Evolutionary conservation across 2,888 invertebrate genomes (phyloP), one percentile per base, ranked within the genome.

Genomic region (Lithosia quadra): DNA sequence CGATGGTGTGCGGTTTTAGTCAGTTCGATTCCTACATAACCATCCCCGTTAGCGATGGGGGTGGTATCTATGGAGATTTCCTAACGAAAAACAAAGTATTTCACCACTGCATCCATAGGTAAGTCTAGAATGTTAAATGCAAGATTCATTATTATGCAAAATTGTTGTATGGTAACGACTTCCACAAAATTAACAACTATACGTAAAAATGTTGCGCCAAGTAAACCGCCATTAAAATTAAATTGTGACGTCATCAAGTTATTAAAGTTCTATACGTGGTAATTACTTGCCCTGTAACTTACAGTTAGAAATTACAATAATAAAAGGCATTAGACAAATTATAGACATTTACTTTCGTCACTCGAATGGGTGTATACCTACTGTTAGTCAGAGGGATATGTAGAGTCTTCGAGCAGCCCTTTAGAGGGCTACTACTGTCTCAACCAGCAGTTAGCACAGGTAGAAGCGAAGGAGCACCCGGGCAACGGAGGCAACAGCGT

Each of bases 231-330:
- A 49, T 49, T 9, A n/a, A n/a, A n/a, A n/a, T n/a, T 49, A n/a
- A 49, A 49, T 49, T 18, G 49, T 49, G 49, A 49, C 49, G 49
- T 49, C 49, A 49, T 9, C 49, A n/a, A 49, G 49, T n/a, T 49
- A 49, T 49, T 49, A 60, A 36, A 22, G 8, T 22, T 22, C 13
- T 21, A 22, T 34, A 36, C 36, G 36, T 60, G 8, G 21, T 11
- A 63, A 22, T 67, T 67, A 58, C 22, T 49, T 53, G 34, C 58
- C n/a, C 58, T 18, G 65, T 59, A 43, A 33, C 24, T 21, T 22
- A 22, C 18, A 24, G 39, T 39, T 60, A 60, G 36, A 60, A 39
- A 34, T 39, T 21, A 56, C 36, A 22, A 57, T 18, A 39, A 62
- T 33, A 49, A 28, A 21, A 49, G 24, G 10, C 10, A 65, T 21